Conservation (phyloP, 2,888 invertebrate species). For the Mythimna ferrago region DNA sequence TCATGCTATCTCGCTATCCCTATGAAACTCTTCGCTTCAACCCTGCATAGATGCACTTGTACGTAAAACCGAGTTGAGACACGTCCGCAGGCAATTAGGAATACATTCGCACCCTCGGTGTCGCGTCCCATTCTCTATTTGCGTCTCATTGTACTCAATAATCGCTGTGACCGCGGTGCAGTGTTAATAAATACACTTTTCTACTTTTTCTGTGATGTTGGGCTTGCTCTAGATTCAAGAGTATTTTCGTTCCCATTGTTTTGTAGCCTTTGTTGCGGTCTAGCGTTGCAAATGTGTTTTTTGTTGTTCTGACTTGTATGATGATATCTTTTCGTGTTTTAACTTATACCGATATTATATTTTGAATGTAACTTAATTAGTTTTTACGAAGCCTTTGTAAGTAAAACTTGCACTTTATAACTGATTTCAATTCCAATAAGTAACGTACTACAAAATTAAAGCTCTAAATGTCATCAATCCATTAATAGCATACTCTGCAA, state of each 20-base stretch:
- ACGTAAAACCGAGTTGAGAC: constrained; percentile 75
- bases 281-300: constrained; percentile 35
- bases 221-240: constrained; percentile 54
- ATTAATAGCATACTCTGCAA: too few relatives aligned
- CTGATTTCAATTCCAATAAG: neutral
- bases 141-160: constrained; percentile 60
- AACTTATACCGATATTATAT: neutral
- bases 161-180: constrained; percentile 46
- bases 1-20: neutral
- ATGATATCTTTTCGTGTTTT: constrained; percentile 18
- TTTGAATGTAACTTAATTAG: constrained; percentile 10
- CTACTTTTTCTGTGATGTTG: constrained; percentile 36
- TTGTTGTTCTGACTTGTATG: constrained; percentile 9
- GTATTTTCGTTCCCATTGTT: constrained; percentile 56
- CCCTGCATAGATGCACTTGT: constrained; percentile 66
- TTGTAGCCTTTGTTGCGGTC: constrained; percentile 48
- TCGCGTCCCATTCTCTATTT: constrained; percentile 67
- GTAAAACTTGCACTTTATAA: neutral
- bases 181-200: constrained; percentile 43
- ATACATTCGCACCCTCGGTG: constrained; percentile 72
- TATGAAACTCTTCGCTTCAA: constrained; percentile 9
- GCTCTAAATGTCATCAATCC: neutral
- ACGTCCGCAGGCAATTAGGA: constrained; percentile 79
- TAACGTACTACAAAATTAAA: neutral
- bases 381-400: neutral